A percentile compares a stretch with the other conserved stretches of the same genome.
phyloP scores from a whole-genome alignment of 2,113 vertebrate genomes.

The Anoura caudifer region DNA sequence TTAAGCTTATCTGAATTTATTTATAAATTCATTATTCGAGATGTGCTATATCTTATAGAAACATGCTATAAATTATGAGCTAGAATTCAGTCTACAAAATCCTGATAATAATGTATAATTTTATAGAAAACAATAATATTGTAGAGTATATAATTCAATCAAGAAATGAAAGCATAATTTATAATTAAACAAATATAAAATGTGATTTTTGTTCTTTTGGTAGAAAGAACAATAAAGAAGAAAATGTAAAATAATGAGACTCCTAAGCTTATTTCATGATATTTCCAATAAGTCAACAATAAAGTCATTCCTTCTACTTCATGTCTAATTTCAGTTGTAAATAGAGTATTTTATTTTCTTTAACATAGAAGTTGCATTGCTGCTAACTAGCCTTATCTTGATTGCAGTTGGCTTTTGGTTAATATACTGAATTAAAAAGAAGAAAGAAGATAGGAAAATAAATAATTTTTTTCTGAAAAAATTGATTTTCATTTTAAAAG shows the following conservation, averaged over 20 bases:
- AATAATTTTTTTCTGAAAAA: background rate
- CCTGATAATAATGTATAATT: constrained; percentile 11
- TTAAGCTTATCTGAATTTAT: background rate
- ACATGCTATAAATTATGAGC: background rate
- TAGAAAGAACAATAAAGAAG: background rate
- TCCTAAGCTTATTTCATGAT: background rate
- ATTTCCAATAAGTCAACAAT: background rate
- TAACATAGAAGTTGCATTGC: background rate
- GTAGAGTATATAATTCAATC: background rate
- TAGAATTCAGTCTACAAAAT: background rate
- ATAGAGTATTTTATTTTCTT: background rate
- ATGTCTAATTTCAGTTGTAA: background rate
- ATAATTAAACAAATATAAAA: constrained; percentile 8
- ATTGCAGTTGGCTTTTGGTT: background rate
- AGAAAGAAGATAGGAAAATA: background rate
- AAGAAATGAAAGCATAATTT: background rate
- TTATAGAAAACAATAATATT: constrained; percentile 17
- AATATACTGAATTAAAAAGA: background rate
- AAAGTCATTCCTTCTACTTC: background rate
- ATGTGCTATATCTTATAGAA: constrained; percentile 8
- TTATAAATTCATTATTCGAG: background rate
- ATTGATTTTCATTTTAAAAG: background rate
- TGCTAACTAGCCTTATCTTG: background rate
- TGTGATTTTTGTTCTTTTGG: background rate
- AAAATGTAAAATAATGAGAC: background rate